These are phyloP conservation scores for Rhinella marina DNA, from an alignment of 2,797 vertebrate species.

Conservation along the genomic window DNA sequence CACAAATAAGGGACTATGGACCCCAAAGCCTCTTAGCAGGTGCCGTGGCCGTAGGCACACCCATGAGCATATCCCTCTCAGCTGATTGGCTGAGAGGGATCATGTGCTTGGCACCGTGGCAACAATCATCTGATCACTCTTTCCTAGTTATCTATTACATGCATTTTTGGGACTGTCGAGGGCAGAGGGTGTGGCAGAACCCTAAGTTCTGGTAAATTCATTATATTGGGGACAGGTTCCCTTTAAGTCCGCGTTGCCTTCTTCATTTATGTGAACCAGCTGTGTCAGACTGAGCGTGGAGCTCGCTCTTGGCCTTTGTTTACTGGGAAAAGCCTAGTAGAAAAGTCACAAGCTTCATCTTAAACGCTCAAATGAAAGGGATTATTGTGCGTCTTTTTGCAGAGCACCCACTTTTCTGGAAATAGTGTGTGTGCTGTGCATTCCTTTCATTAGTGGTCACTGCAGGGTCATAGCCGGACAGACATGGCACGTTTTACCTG, in stretches of 20 bases:
- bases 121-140: no score
- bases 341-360: constrained; percentile 63
- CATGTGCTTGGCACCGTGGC: no score
- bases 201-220: no score
- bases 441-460: constrained; percentile 63
- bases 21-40: no score
- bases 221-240: background rate
- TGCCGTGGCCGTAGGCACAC: no score
- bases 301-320: constrained; percentile 58
- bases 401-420: constrained; percentile 61
- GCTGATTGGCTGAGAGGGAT: no score
- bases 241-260: no score
- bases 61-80: no score
- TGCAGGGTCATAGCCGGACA: constrained; percentile 62
- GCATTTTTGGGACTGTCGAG: no score
- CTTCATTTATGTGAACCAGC: constrained; percentile 64
- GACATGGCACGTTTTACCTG: background rate
- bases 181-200: no score
- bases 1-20: no score
- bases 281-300: constrained; percentile 67
- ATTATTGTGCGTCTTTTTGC: constrained; percentile 57
- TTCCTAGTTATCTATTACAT: no score
- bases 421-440: constrained; percentile 59
- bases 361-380: constrained; percentile 67
- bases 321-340: constrained; percentile 64